Evolutionary conservation across 1,140 invertebrate species (phyloP), one percentile per base, ranked within the genome.

Genomic region (Bombus soroeensis): DNA sequence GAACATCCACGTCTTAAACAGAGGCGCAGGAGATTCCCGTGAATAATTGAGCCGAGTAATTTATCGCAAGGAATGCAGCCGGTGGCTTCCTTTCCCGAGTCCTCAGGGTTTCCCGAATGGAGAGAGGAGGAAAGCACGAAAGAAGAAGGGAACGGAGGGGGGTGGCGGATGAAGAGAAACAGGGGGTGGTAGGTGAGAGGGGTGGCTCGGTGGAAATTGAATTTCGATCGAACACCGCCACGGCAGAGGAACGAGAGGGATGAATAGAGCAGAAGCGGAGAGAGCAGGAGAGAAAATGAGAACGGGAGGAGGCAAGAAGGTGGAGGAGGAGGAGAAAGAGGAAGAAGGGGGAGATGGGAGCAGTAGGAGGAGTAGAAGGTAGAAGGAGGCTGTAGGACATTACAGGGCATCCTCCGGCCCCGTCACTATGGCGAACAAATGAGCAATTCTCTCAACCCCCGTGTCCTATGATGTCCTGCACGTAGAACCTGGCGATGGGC

Each of bases 31-130:
- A 94, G 91, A 94, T 94, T 94, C 93, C 92, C 89, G 93, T 94
- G 93, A 94, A 95, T 95, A 94, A 95, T 94, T 95, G 93, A 94
- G 93, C 92, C 92, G 91, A 91, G 93, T 95, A 95, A 95, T 94
- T 94, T 94, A 95, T 95, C 93, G 92, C 90, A 89, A 92, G 94
- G 94, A 94, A 94, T 94, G 93, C 92, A 94, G 91, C 88, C 90
- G 85, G 85, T 88, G 83, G 88, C 91, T 94, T 92, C 89, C 92
- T 93, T 90, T 89, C 87, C 89, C 91, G 89, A 91, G 89, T 92
- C 90, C 91, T 90, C 81, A 83, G 82, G 89, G 87, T 89, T 88
- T 85, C 79, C 92, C 82, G 89, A 88, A 84, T 85, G 77, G 71
- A 70, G 87, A 87, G 82, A 79, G 25, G 28, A 59, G 80, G 88